phyloP scores from a whole-genome alignment of 1,140 invertebrate genomes.

The Portunus trituberculatus region DNA sequence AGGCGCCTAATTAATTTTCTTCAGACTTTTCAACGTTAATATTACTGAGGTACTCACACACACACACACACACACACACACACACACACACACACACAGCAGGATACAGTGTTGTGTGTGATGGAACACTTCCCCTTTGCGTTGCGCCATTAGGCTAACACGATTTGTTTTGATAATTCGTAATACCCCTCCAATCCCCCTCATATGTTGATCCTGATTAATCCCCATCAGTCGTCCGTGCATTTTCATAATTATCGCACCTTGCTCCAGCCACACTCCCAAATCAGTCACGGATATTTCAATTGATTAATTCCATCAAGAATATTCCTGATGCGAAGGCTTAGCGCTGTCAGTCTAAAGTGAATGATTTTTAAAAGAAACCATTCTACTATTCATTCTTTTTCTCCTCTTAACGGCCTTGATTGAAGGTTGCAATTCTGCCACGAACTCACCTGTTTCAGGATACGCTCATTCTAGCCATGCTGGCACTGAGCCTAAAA shows the following conservation, averaged over 20 bases:
- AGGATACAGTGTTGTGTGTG: neutral
- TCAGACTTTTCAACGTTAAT: too few species aligned
- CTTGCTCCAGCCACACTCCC: neutral
- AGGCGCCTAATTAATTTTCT: too few species aligned
- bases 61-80: slow-evolving; percentile 6
- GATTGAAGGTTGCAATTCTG: too few species aligned
- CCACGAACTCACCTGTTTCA: too few species aligned
- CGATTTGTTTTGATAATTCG: neutral
- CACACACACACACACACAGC: neutral
- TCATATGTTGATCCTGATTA: neutral
- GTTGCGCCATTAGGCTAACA: neutral
- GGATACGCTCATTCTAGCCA: too few species aligned
- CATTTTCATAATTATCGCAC: neutral
- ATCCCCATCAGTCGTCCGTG: neutral
- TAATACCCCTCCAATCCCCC: neutral
- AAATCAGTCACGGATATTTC: neutral
- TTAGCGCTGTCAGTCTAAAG: neutral
- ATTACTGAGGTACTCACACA: neutral
- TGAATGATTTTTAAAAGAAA: neutral
- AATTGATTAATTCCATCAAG: neutral
- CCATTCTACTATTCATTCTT: neutral
- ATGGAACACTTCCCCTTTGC: neutral
- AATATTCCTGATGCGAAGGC: neutral
- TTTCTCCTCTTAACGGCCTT: neutral
- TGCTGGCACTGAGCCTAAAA: too few species aligned